These are phyloP conservation scores for Rutpela maculata DNA, from an alignment of 2,888 invertebrate species.

Conservation along the genomic window DNA sequence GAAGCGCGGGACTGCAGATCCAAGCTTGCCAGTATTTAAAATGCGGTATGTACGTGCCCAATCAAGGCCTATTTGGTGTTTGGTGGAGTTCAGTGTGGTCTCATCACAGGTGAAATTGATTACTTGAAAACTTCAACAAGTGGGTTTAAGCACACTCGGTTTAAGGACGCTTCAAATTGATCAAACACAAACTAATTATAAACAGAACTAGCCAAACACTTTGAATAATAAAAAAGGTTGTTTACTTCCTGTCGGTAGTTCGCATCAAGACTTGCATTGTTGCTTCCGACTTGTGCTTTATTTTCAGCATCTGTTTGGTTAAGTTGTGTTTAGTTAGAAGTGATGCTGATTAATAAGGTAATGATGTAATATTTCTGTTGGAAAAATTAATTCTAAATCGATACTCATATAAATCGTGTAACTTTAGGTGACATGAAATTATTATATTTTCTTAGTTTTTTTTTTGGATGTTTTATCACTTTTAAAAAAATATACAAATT, in stretches of 20 bases:
- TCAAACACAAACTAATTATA: conserved; percentile 39
- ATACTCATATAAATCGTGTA: background rate
- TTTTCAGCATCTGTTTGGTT: background rate
- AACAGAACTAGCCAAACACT: conserved; percentile 11
- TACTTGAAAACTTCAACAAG: conserved; percentile 45
- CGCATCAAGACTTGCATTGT: background rate
- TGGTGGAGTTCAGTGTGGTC: conserved; percentile 35
- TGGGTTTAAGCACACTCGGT: conserved; percentile 32
- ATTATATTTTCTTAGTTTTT: no score
- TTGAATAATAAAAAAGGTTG: conserved; percentile 7
- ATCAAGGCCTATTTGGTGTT: conserved; percentile 48
- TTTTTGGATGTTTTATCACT: no score
- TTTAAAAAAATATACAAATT: no score
- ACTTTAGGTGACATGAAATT: no score
- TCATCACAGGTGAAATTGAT: conserved; percentile 41
- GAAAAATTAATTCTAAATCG: background rate
- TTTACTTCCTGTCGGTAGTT: background rate
- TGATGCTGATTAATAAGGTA: background rate
- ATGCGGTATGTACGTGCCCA: conserved; percentile 40
- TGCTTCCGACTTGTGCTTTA: background rate
- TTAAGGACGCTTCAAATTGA: conserved; percentile 29
- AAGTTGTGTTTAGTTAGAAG: background rate
- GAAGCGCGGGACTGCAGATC: background rate
- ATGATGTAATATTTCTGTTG: background rate
- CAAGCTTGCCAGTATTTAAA: background rate